Evolutionary conservation across 2,113 vertebrate species (phyloP), one percentile per base, ranked within the genome.

Genomic region (Ochotona princeps): DNA sequence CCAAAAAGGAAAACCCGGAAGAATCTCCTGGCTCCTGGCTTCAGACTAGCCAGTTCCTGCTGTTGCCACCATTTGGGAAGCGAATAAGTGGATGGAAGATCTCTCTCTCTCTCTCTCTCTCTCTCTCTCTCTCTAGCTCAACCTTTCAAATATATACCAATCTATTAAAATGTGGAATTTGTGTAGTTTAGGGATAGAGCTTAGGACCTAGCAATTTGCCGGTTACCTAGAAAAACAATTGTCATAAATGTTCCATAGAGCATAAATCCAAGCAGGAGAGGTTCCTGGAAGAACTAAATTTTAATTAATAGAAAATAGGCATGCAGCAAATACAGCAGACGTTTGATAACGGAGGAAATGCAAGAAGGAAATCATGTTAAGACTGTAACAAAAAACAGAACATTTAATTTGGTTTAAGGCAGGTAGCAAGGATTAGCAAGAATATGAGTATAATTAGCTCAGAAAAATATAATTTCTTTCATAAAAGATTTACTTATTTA

Each of bases 211-310:
- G n/a, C 25, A 15, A 18, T 49, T 25, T 2, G 9, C 76, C 17
- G 0, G 17, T 7, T 20, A 23, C 2, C 0, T 30, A 28, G 17
- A 67, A 30, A n/a, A 47, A 28, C 25, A 14, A 32, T 54, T 14
- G 6, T 51, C 38, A 49, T 0, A 18, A 4, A 15, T 66, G 60
- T 10, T 66, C 25, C 35, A 67, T 81, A 15, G 26, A 54, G 20
- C 7, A 21, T 47, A 47, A 60, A n/a, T 57, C 54, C 65, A 65
- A 17, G 9, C 30, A 54, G 30, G n/a, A 17, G 8, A 73, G 15
- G 18, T n/a, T 57, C 65, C 28, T 20, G 87, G 21, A 80, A n/a
- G 26, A 79, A 15, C 12, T 85, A 11, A 23, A 63, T 38, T 57
- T 80, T n/a, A 20, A 57, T 7, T 8, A 44, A 76, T 54, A 44